A percentile compares a stretch with the other conserved stretches of the same genome.
Conservation (phyloP, 1,140 invertebrate genomes). For the Meloidogyne chitwoodi region DNA sequence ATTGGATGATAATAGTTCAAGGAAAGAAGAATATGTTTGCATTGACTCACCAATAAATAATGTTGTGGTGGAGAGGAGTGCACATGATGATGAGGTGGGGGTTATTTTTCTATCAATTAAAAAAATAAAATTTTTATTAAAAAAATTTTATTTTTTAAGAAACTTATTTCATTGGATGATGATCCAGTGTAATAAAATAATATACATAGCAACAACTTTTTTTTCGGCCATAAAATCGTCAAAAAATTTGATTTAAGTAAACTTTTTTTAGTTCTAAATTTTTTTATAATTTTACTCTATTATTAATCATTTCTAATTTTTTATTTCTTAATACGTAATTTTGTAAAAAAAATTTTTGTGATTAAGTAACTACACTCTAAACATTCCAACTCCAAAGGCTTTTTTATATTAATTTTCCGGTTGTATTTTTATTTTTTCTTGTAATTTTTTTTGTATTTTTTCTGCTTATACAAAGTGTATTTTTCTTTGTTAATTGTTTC, state of each 20-base stretch:
- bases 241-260: background rate
- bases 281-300: background rate
- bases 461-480: too few relatives aligned
- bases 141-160: background rate
- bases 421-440: background rate
- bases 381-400: background rate
- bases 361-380: background rate
- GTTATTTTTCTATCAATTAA: background rate
- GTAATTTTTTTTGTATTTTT: background rate
- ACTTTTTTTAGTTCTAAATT: too few relatives aligned
- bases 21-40: background rate
- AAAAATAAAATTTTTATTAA: background rate
- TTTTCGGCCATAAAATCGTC: background rate
- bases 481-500: too few relatives aligned
- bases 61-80: background rate
- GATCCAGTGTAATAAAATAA: background rate
- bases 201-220: too few relatives aligned
- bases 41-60: background rate
- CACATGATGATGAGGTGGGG: background rate
- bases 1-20: background rate
- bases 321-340: too few relatives aligned
- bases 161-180: constrained; percentile 18
- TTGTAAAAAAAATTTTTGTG: background rate
- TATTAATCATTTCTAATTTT: background rate
- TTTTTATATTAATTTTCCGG: background rate